A percentile compares a stretch with the other conserved stretches of the same genome.
Evolutionary conservation across 2,113 vertebrate genomes (phyloP).

Genomic region (Leuciscus idus): DNA sequence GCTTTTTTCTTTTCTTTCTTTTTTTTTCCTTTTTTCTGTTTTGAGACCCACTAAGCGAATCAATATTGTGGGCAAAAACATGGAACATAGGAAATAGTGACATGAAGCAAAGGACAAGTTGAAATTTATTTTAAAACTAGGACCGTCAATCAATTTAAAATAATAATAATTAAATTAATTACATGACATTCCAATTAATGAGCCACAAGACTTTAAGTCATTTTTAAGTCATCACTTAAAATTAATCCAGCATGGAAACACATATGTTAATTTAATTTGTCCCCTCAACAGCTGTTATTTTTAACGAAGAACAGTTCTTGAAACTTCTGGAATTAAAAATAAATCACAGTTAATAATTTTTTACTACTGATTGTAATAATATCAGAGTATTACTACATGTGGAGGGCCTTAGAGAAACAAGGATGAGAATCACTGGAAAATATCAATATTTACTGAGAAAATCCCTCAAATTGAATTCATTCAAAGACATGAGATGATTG

Average conservation of each 20-base stretch:
- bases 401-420: neutral
- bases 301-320: neutral
- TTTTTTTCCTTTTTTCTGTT: neutral
- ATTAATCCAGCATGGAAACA: neutral
- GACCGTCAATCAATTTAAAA: neutral
- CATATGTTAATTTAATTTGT: neutral
- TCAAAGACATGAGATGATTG: neutral
- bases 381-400: neutral
- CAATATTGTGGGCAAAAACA: neutral
- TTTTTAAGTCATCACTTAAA: neutral
- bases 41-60: slow-evolving; percentile 15
- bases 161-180: neutral
- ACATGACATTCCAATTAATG: neutral
- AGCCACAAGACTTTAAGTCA: neutral
- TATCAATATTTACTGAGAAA: slow-evolving; percentile 3
- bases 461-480: neutral
- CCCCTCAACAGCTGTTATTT: neutral
- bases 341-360: neutral
- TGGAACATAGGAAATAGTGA: neutral
- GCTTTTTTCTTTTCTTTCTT: neutral
- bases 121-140: neutral
- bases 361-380: neutral
- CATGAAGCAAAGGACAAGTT: neutral
- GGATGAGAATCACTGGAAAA: neutral
- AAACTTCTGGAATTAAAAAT: neutral